Evolutionary conservation across 2,113 vertebrate genomes (phyloP), one percentile per base, ranked within the genome.

Genomic region (Procavia capensis): DNA sequence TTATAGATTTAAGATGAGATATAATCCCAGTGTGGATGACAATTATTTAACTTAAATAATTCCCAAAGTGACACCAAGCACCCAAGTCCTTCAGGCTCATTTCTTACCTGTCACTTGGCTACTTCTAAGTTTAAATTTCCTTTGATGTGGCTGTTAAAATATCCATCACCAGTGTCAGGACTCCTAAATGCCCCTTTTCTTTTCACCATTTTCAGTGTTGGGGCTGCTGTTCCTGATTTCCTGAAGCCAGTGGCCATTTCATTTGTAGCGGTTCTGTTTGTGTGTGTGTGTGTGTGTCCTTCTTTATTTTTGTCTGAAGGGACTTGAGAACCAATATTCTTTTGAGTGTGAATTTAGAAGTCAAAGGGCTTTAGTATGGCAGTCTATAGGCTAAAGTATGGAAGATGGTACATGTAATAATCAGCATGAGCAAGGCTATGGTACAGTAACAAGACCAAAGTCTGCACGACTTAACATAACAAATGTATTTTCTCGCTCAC

Each of bases 1-100:
- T 72, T 85, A 78, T 61, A 54, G 76, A n/a, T 54, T 87, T 90
- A 54, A 90, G 76, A 84, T 50, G 45, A 88, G 94, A 78, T 45
- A 66, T 59, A n/a, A 34, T 76, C 63, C 20, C 34, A 39, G n/a
- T 0, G 22, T 79, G 29, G n/a, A 43, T 87, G 76, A 31, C 14
- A 43, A 36, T 86, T 39, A 88, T 7, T 36, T n/a, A 63, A 16
- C 31, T 86, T 80, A 68, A 75, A 84, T 64, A 78, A 82, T 86
- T 31, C 41, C 41, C 75, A 45, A 76, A 39, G 79, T 25, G 72
- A 6, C 34, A 66, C 43, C 45, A 36, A 39, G 34, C 31, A 31
- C 68, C 85, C 74, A 54, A 39, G 45, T 47, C 75, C 72, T 45
- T 17, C n/a, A n/a, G 85, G 11, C 14, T 90, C 25, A 4, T 85